phyloP scores from a whole-genome alignment of 2,113 vertebrate species.

The Mastomys coucha region DNA sequence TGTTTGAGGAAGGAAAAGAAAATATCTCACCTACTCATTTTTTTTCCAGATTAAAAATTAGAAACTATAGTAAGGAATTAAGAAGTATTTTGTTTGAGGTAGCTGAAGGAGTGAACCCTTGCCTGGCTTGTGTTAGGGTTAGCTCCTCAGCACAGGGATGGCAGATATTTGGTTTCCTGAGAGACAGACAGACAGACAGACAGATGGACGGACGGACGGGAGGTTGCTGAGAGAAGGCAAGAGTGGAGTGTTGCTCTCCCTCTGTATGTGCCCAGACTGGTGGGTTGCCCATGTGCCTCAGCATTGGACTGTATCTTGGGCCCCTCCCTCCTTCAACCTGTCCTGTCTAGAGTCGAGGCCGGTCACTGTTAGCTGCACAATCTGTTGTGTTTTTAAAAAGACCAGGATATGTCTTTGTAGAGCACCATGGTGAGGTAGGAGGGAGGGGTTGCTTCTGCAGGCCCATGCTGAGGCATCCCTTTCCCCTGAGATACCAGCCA shows the following conservation, averaged over 20 bases:
- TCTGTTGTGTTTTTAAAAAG: too few relatives aligned
- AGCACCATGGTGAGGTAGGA: too few relatives aligned
- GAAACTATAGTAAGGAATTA: conserved; percentile 47
- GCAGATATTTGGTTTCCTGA: conserved; percentile 30
- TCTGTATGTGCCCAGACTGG: background rate
- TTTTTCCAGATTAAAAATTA: conserved; percentile 51
- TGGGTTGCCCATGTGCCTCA: background rate
- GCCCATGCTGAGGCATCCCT: too few relatives aligned
- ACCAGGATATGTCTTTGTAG: too few relatives aligned
- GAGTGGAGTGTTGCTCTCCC: background rate
- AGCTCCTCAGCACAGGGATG: background rate
- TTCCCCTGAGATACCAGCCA: too few relatives aligned
- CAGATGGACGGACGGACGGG: background rate
- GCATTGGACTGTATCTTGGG: background rate
- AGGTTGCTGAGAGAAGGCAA: background rate
- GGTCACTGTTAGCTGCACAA: background rate
- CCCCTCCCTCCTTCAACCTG: background rate
- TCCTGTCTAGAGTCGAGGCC: background rate
- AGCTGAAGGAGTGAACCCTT: background rate
- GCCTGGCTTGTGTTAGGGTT: background rate
- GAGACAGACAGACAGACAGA: background rate
- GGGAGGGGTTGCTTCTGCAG: too few relatives aligned
- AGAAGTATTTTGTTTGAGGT: conserved; percentile 37
- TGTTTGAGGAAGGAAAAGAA: conserved; percentile 63
- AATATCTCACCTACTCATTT: background rate